Base-by-base conservation (phyloP, 2,797 vertebrate genomes). In the Gymnoscopelus microlampas region DNA sequence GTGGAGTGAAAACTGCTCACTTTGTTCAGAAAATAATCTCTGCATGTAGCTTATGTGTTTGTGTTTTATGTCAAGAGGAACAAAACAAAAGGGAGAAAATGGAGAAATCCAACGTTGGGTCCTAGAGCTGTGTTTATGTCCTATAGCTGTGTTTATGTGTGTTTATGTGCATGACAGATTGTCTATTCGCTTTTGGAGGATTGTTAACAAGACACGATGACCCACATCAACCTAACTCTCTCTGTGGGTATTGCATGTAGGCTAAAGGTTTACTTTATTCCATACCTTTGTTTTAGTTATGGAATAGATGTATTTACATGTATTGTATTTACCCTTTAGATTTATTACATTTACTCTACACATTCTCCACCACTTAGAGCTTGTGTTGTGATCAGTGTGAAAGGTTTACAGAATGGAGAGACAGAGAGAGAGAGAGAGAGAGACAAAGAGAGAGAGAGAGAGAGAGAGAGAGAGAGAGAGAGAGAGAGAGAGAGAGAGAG, bases 201-300 rank as follows among this genome's bases (percentile, higher is more conserved):
- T 68, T 73, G 73, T 84, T 86, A 76, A 85, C 74, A 69, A 67
- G 63, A 63, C 69, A 26, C 63, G 49, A 12, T 77, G 76, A 88
- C 80, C 85, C 82, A 79, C 58, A 86, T 87, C 76, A 84, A 19
- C 70, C 56, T 19, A 19, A 19, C 19, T 19, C 19, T 19, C 19
- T 19, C 19, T 1, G 19, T 19, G 1, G 1, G 19, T 19, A 19
- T 19, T 19, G 1, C 19, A 19, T 19, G 19, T 19, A 19, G 19
- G 19, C 19, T 19, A 19, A 19, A 19, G 19, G 1, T 19, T 19
- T 19, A 19, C 19, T 19, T 1, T 19, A 19, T 19, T 19, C 19
- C 19, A 19, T 19, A 19, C 19, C 19, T 19, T 19, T 19, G 19
- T 19, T 19, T 19, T 19, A 19, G 19, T 19, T 19, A 19, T 19